A percentile compares a stretch with the other conserved stretches of the same genome.
phyloP scores from a whole-genome alignment of 2,797 vertebrate genomes.

The Spheniscus humboldti region DNA sequence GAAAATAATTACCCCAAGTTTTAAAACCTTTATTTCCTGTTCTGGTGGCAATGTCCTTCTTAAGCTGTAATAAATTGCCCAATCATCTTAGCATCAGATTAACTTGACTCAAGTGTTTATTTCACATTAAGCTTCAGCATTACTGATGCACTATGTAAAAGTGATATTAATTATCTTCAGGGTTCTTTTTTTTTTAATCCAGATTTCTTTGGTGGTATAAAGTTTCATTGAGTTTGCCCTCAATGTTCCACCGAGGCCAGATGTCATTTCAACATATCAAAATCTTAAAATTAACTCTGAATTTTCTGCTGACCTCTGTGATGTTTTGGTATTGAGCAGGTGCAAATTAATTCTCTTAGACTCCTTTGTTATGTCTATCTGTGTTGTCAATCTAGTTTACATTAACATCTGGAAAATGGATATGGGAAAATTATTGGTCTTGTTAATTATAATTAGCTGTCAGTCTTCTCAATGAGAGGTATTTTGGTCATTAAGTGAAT shows the following conservation, averaged over 20 bases:
- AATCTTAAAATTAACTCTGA: slow-evolving; percentile 58
- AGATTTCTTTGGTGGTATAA: slow-evolving; percentile 15
- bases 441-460: slow-evolving; percentile 65
- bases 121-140: slow-evolving; percentile 58
- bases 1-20: slow-evolving; percentile 74
- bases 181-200: neutral
- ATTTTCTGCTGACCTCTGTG: slow-evolving; percentile 45
- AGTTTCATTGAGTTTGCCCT: slow-evolving; percentile 19
- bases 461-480: slow-evolving; percentile 37
- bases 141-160: slow-evolving; percentile 44
- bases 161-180: slow-evolving; percentile 60
- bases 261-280: slow-evolving; percentile 44
- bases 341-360: slow-evolving; percentile 43
- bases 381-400: slow-evolving; percentile 35
- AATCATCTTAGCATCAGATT: slow-evolving; percentile 65
- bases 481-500: slow-evolving; percentile 40
- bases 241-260: slow-evolving; percentile 13
- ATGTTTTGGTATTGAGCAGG: slow-evolving; percentile 49
- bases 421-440: slow-evolving; percentile 40
- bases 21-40: slow-evolving; percentile 69
- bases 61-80: slow-evolving; percentile 66
- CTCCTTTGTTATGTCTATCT: slow-evolving; percentile 56
- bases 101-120: slow-evolving; percentile 71
- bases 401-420: slow-evolving; percentile 52
- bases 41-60: slow-evolving; percentile 54